Evolutionary conservation across 1,140 invertebrate species (phyloP), one percentile per base, ranked within the genome.

Genomic region (Ylistrum balloti): DNA sequence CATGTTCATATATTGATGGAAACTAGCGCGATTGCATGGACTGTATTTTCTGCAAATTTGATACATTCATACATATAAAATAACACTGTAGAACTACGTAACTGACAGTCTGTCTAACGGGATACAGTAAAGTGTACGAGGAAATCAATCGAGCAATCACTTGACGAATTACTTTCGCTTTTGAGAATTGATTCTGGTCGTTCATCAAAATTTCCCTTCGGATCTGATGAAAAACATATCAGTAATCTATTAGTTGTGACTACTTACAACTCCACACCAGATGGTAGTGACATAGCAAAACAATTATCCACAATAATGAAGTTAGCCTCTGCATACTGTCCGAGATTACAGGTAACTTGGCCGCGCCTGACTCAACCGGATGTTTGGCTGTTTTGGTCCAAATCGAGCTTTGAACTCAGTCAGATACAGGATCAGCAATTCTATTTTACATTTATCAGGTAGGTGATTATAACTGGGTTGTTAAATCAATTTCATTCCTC

Each of bases 291-390:
- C 56, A 74, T 28, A 74, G 28, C 9, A 74, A n/a, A 5, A 74
- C 56, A 11, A 74, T 74, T 28, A 74, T 74, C 56, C 56, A 74
- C 22, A 74, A 28, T 74, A 74, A 17, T 5, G 56, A 74, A 5
- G 56, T 74, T 74, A 74, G 56, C n/a, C 56, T 74, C 56, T 74
- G 56, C 56, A 74, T 74, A 28, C 56, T 74, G 56, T 74, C 56
- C n/a, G 28, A 74, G 28, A 17, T 17, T n/a, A 1, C 56, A 74
- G n/a, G 22, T 74, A n/a, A 17, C 28, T 74, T n/a, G n/a, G 56
- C 56, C 56, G 56, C 56, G 56, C 56, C 56, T 74, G 56, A 74
- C 56, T 74, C 56, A 74, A 28, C 56, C 56, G 56, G 56, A 74
- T 74, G 56, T 74, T 74, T 74, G 56, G 56, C 0, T 74, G 56